These are phyloP conservation scores for Schlechtendalia chinensis DNA, from an alignment of 1,140 invertebrate genomes.

Conservation along the genomic window DNA sequence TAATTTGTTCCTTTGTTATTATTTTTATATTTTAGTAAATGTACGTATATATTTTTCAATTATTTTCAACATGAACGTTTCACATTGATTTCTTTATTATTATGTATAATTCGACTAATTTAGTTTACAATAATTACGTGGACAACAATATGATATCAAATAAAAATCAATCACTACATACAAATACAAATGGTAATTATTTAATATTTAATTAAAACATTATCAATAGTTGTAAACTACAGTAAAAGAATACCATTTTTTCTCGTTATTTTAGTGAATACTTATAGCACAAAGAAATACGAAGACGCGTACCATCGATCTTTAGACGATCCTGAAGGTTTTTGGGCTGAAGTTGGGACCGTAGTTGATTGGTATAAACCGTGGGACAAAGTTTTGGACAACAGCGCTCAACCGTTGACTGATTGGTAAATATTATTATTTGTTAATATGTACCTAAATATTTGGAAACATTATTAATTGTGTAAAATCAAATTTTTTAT, in stretches of 20 bases:
- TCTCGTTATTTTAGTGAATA: conserved; percentile 34
- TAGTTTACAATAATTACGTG: background rate
- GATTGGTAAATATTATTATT: conserved; percentile 70
- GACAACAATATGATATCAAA: conserved; percentile 21
- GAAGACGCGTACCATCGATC: conserved; percentile 68
- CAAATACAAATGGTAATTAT: background rate
- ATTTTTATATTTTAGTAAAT: background rate
- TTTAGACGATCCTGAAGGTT: conserved; percentile 75
- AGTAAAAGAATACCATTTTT: no score
- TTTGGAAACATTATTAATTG: no score
- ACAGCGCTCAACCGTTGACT: conserved; percentile 78
- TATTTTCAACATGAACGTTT: background rate
- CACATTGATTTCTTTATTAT: background rate
- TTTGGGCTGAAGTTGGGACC: conserved; percentile 78
- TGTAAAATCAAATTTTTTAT: no score
- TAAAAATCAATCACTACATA: background rate
- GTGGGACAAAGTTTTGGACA: conserved; percentile 80
- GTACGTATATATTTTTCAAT: background rate
- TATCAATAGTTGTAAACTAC: no score
- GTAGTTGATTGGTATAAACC: conserved; percentile 77
- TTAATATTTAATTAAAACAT: background rate
- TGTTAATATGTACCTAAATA: no score
- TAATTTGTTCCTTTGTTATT: background rate
- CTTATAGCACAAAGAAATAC: conserved; percentile 60
- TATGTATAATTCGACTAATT: background rate